Conservation (phyloP, 1,140 invertebrate species). For the Drosophila ironensis region DNA sequence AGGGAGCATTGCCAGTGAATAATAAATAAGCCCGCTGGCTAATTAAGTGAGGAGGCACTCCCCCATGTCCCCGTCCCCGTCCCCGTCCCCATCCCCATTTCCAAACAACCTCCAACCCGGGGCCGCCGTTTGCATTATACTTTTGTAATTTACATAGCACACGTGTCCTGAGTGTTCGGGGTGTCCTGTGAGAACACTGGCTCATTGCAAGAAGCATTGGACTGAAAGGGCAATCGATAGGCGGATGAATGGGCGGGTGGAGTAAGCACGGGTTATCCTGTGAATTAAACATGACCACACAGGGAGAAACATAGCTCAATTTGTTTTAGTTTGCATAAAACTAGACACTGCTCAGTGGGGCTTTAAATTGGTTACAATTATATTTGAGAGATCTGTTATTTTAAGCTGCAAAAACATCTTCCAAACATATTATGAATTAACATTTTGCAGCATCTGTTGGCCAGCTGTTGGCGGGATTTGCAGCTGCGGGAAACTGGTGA, state of each 20-base stretch:
- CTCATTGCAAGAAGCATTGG: slow-evolving; percentile 50
- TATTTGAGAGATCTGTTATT: too few relatives aligned
- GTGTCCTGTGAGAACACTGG: slow-evolving; percentile 51
- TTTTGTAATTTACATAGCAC: slow-evolving; percentile 72
- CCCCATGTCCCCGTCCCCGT: not conserved
- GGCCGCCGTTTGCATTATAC: slow-evolving; percentile 60
- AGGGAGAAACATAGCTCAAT: not conserved
- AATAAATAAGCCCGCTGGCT: slow-evolving; percentile 76
- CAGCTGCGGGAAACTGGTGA: slow-evolving; percentile 27
- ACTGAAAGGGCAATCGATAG: slow-evolving; percentile 68
- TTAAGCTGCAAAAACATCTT: too few relatives aligned
- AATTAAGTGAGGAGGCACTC: slow-evolving; percentile 68
- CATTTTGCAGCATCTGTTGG: slow-evolving; percentile 23
- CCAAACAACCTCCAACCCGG: too few relatives aligned
- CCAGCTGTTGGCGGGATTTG: slow-evolving; percentile 6
- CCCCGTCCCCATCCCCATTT: too few relatives aligned
- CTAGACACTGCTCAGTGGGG: too few relatives aligned
- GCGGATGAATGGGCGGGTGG: not conserved
- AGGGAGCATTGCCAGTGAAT: slow-evolving; percentile 69
- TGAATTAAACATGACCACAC: slow-evolving; percentile 61
- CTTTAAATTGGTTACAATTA: too few relatives aligned
- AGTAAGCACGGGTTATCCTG: slow-evolving; percentile 7
- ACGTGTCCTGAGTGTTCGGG: slow-evolving; percentile 39
- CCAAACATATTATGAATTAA: too few relatives aligned
- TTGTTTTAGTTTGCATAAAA: too few relatives aligned